phyloP scores from a whole-genome alignment of 2,113 vertebrate genomes.

The Gorsachius goisagi region DNA sequence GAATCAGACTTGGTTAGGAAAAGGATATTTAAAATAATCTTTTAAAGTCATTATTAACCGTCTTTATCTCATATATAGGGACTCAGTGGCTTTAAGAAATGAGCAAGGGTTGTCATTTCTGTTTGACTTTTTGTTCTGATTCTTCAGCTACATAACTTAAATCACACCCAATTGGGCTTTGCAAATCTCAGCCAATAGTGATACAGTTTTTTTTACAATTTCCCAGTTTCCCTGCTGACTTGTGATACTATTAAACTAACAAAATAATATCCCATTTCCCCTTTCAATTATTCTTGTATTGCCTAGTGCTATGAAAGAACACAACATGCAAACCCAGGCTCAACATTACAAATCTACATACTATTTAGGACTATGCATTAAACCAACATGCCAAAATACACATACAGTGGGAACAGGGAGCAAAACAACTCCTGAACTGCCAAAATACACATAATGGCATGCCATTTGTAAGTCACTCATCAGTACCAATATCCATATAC shows the following conservation, averaged over 20 bases:
- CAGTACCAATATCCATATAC: not conserved
- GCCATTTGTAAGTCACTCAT: not conserved
- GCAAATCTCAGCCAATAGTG: not conserved
- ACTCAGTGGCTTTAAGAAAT: not conserved
- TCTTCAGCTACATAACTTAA: not conserved
- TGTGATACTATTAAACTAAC: not conserved
- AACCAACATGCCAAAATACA: slow-evolving; percentile 21
- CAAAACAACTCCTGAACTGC: not conserved
- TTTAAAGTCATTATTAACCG: not conserved
- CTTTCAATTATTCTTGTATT: not conserved
- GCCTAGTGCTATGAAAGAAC: not conserved
- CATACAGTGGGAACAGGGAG: not conserved
- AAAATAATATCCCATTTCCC: not conserved
- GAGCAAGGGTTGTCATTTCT: not conserved
- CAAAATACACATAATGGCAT: not conserved
- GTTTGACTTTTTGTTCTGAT: not conserved
- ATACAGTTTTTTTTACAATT: not conserved
- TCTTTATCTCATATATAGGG: not conserved
- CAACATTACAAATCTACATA: not conserved
- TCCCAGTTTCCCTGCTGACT: not conserved
- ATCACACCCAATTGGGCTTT: not conserved
- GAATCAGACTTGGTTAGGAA: not conserved
- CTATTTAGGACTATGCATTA: not conserved
- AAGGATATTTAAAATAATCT: not conserved
- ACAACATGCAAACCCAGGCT: not conserved